Conservation (phyloP, 1,140 invertebrate species). For the Saccostrea glomerata region DNA sequence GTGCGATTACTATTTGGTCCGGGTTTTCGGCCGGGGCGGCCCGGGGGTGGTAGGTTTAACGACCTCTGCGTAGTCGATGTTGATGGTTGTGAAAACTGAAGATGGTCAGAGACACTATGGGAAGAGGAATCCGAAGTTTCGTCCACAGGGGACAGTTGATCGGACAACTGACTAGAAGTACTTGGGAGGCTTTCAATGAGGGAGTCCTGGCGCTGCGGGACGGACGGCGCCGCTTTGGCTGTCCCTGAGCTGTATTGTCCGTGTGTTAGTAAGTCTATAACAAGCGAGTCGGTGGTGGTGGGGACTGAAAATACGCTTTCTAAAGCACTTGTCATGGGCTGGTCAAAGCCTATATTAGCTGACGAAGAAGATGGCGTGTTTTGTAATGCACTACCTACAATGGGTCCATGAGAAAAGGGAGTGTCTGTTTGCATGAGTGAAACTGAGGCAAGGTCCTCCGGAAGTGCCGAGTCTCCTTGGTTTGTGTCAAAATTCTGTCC, state of each 20-base stretch:
- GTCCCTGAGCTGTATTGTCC: background rate
- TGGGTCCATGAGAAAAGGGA: background rate
- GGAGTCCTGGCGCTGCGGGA: background rate
- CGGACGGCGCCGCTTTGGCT: background rate
- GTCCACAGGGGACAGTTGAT: background rate
- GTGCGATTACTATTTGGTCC: background rate
- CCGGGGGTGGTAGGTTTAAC: conserved; percentile 16
- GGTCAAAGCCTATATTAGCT: background rate
- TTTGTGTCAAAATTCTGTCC: background rate
- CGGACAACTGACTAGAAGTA: background rate
- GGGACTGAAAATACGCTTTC: background rate
- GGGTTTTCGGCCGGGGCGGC: conserved; percentile 23
- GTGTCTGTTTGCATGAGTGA: conserved; percentile 14
- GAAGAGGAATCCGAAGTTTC: background rate
- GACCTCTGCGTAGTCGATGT: background rate
- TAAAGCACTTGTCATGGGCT: background rate
- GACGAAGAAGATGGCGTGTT: background rate
- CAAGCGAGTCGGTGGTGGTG: conserved; percentile 2
- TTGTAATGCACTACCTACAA: background rate
- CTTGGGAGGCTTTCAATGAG: conserved; percentile 2
- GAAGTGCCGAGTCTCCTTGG: background rate
- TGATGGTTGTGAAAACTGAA: background rate
- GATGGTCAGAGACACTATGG: background rate
- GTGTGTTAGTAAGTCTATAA: background rate
- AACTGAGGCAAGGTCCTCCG: conserved; percentile 1